These are phyloP conservation scores for Helogale parvula DNA, from an alignment of 2,113 vertebrate genomes.

Conservation along the genomic window DNA sequence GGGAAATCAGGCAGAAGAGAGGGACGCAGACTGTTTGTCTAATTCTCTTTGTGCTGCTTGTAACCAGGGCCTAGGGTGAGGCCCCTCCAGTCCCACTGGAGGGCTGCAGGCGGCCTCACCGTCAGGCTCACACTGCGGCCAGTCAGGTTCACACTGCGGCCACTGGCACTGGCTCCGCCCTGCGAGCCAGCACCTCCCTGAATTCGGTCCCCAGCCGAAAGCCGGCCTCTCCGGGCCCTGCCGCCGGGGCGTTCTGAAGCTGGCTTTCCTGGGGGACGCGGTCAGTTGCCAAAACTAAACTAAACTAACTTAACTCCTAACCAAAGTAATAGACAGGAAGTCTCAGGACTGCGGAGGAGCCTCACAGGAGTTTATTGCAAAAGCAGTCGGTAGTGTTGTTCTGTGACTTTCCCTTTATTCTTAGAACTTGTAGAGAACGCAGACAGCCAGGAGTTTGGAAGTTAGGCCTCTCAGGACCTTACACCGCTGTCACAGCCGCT, in stretches of 20 bases:
- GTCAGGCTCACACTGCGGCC: background rate
- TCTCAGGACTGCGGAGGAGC: background rate
- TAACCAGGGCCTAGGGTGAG: background rate
- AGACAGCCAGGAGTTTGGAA: background rate
- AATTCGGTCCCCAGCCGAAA: fast-evolving
- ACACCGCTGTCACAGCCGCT: background rate
- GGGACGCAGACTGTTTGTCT: background rate
- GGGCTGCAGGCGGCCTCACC: background rate
- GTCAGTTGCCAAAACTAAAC: background rate
- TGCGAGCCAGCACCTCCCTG: background rate
- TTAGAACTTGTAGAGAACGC: background rate
- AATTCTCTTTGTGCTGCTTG: background rate
- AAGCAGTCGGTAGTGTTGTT: background rate
- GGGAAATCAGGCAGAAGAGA: background rate
- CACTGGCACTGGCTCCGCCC: background rate
- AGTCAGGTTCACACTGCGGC: background rate
- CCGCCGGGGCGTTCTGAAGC: no score
- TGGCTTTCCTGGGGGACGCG: background rate
- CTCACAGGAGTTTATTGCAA: background rate
- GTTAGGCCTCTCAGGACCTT: background rate
- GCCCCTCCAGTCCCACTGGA: fast-evolving
- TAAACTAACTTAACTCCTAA: background rate
- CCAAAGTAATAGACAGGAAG: background rate
- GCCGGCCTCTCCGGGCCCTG: background rate
- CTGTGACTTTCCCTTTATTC: background rate